Conservation (phyloP, 2,113 vertebrate species). For the Anhinga rufa region DNA sequence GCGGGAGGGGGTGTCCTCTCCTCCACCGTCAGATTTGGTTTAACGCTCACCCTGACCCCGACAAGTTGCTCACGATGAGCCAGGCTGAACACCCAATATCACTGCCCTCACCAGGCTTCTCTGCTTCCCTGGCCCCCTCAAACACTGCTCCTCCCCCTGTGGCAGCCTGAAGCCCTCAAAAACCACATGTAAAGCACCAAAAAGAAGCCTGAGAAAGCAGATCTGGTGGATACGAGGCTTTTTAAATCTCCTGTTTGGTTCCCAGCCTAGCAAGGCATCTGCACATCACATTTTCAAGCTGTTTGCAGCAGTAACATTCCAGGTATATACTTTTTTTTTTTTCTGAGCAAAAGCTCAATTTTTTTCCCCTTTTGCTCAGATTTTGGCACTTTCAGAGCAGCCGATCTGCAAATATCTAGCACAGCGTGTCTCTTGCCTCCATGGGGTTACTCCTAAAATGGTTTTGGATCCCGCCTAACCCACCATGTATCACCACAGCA, state of each 20-base stretch:
- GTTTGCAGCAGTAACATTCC: neutral
- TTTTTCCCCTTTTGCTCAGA: neutral
- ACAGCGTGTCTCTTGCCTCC: neutral
- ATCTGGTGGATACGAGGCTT: neutral
- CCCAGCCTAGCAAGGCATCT: neutral
- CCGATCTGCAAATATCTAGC: neutral
- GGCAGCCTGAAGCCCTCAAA: neutral
- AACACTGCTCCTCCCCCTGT: neutral
- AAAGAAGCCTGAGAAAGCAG: neutral
- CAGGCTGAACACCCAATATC: accelerated
- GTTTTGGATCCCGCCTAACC: neutral
- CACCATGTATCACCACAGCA: accelerated
- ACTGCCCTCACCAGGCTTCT: neutral
- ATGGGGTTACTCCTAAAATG: accelerated
- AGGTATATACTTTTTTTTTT: neutral
- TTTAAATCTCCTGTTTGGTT: neutral
- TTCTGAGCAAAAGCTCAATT: neutral
- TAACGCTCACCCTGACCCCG: accelerated
- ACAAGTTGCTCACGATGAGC: accelerated
- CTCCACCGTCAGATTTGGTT: neutral
- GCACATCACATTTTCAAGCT: neutral
- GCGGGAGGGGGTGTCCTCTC: neutral
- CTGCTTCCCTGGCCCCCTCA: neutral
- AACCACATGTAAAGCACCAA: neutral
- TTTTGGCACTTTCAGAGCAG: neutral